Evolutionary conservation across 2,888 invertebrate genomes (phyloP), one percentile per base, ranked within the genome.

Genomic region (Hetaerina titia): DNA sequence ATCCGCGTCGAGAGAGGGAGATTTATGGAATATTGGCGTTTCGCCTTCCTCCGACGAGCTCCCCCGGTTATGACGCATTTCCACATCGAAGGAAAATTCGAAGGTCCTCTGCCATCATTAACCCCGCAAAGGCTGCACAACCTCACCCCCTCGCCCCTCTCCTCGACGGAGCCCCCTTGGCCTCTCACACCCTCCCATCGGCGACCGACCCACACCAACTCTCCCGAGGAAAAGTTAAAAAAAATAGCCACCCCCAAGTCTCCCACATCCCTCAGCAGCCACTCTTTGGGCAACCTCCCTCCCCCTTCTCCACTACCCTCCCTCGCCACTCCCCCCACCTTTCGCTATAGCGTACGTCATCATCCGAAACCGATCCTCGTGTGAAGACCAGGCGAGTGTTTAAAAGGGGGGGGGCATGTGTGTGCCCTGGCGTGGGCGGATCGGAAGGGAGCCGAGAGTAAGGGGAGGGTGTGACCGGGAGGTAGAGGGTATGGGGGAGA

Each of bases 321-420:
- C 15, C 60, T 25, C 7, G 2, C 90, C 19, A 31, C 25, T 60
- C 5, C 31, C 60, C 17, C 90, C 6, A 25, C 63, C 64, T 64
- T n/a, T 25, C 25, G 22, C 45, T 45, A 22, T 25, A 19, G 63
- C 64, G 63, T 74, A 74, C 92, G 92, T 92, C 92, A 92, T 92
- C 92, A 92, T 92, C 92, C 92, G 92, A 92, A 92, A 92, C 69
- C 92, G 92, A 92, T 92, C 92, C 92, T 92, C 92, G 92, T 92
- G 92, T 69, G 92, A 92, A 92, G 92, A 92, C 64, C 69, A n/a
- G 92, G 69, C 56, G 64, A 31, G 63, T 90, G 90, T 69, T 90
- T 45, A 56, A 19, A 31, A 45, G 69, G 22, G 69, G 8, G 25
- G 81, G 31, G 74, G 11, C 74, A 9, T 31, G 69, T 57, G 92